A percentile compares a stretch with the other conserved stretches of the same genome.
These are phyloP conservation scores for Conus ventricosus DNA, from an alignment of 1,140 invertebrate genomes.

Conservation along the genomic window DNA sequence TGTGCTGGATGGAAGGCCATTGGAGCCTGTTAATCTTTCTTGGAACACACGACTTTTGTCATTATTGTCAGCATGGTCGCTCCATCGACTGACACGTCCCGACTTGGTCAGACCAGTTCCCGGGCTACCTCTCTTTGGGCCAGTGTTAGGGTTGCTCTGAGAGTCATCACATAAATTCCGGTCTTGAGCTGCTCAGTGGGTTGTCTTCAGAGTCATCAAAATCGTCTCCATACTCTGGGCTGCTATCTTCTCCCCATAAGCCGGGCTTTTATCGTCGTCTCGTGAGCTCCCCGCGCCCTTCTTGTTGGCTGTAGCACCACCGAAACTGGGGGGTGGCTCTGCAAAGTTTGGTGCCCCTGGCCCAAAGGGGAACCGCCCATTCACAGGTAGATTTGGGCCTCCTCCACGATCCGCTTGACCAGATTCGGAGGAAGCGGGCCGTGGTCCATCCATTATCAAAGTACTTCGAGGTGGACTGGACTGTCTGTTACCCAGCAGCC, in stretches of 20 bases:
- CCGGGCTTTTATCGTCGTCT: neutral
- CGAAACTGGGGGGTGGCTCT: constrained; percentile 11
- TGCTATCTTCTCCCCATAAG: neutral
- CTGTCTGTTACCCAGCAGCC: neutral
- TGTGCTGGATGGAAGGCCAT: neutral
- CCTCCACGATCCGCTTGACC: neutral
- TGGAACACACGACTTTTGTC: neutral
- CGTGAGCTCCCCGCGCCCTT: neutral
- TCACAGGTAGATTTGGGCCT: neutral
- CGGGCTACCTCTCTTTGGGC: neutral
- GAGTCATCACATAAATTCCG: neutral
- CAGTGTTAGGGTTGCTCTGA: neutral
- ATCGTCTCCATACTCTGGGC: constrained; percentile 11
- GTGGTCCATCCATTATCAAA: neutral
- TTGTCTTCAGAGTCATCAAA: neutral
- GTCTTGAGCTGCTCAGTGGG: neutral
- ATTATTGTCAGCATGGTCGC: neutral
- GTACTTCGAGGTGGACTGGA: neutral
- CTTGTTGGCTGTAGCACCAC: neutral
- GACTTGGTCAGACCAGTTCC: neutral
- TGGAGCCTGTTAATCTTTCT: neutral
- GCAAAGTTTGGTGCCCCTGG: constrained; percentile 11
- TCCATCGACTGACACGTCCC: neutral
- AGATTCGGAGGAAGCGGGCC: neutral
- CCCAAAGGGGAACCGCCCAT: constrained; percentile 18